Evolutionary conservation across 2,888 invertebrate genomes (phyloP).

Genomic region (Chalcosyrphus nemorum): DNA sequence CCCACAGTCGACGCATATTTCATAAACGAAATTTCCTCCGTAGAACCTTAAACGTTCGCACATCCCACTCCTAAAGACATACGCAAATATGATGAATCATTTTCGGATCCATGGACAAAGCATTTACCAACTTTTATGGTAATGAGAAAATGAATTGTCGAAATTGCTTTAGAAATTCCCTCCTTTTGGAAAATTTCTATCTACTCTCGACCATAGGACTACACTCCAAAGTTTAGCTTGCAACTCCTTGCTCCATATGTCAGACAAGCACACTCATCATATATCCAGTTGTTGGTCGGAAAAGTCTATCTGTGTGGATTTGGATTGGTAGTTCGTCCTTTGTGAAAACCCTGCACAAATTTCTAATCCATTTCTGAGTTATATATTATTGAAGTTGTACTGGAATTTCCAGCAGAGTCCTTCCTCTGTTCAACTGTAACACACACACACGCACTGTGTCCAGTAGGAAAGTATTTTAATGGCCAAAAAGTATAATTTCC

Average conservation of each 20-base stretch:
- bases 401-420: constrained; percentile 12
- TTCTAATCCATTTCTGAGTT: constrained; percentile 55
- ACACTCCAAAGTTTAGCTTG: constrained; percentile 14
- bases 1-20: constrained; percentile 10
- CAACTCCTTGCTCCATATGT: constrained; percentile 21
- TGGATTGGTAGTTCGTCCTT: constrained; percentile 6
- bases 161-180: constrained; percentile 24
- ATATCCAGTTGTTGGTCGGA: constrained; percentile 6
- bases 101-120: constrained; percentile 2
- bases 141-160: constrained; percentile 42
- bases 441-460: too few species aligned
- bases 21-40: not conserved
- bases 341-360: constrained; percentile 16
- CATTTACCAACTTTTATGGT: constrained; percentile 31
- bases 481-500: constrained; percentile 69
- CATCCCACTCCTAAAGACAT: constrained; percentile 10
- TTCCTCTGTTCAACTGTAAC: not conserved
- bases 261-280: not conserved
- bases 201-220: not conserved
- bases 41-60: not conserved
- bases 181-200: not conserved
- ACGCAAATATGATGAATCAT: constrained; percentile 36
- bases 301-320: constrained; percentile 17
- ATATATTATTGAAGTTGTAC: constrained; percentile 40
- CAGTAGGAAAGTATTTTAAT: constrained; percentile 63